Conservation (phyloP, 2,113 vertebrate genomes). For the Bufo bufo region DNA sequence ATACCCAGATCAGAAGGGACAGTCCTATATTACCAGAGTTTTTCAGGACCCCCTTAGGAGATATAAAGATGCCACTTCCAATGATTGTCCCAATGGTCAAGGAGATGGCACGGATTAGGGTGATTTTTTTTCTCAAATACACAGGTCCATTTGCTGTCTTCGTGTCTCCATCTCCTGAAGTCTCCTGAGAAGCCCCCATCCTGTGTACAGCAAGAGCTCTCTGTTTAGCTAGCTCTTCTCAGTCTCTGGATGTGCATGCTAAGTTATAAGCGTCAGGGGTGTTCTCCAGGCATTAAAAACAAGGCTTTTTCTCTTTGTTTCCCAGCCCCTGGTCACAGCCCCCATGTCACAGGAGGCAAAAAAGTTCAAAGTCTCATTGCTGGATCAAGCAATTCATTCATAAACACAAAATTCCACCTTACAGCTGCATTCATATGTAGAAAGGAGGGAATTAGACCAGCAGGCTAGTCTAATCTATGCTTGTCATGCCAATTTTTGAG, state of each 20-base stretch:
- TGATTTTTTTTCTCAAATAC: constrained; percentile 69
- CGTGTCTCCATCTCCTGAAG: background rate
- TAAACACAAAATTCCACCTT: background rate
- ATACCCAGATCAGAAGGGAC: constrained; percentile 77
- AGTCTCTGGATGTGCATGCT: background rate
- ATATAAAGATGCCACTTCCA: constrained; percentile 83
- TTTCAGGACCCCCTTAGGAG: constrained; percentile 78
- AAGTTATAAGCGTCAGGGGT: background rate
- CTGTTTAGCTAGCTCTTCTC: background rate
- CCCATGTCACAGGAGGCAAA: background rate
- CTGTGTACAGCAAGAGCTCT: background rate
- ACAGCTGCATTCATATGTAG: background rate
- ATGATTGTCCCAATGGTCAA: constrained; percentile 77
- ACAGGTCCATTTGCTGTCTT: constrained; percentile 53
- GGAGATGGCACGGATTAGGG: constrained; percentile 68
- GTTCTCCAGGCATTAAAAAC: background rate
- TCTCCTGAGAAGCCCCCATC: constrained; percentile 23
- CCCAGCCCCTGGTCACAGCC: background rate
- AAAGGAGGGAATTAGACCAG: background rate
- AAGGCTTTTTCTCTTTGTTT: background rate
- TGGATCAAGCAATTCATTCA: background rate
- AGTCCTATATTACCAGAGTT: constrained; percentile 80
- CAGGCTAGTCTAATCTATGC: background rate
- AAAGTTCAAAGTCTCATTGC: background rate
- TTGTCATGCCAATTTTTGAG: too few relatives aligned